Evolutionary conservation across 2,888 invertebrate genomes (phyloP).

Genomic region (Branchellion lobata): DNA sequence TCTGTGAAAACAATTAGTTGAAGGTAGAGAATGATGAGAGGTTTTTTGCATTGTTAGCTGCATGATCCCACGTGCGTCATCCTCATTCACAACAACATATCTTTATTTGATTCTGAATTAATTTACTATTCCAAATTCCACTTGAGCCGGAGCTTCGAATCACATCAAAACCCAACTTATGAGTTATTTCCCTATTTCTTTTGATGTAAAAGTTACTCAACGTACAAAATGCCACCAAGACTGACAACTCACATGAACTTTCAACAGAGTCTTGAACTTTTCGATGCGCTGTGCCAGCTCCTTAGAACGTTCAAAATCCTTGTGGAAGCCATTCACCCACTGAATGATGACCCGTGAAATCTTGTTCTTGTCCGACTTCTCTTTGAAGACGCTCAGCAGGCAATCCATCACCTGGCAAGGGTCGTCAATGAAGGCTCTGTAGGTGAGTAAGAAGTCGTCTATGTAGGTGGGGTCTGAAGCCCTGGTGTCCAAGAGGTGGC

Average conservation of each 20-base stretch:
- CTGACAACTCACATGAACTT: constrained; percentile 68
- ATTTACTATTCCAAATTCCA: too few relatives aligned
- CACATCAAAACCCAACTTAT: too few relatives aligned
- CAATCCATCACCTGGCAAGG: constrained; percentile 80
- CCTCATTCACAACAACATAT: too few relatives aligned
- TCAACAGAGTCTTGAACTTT: constrained; percentile 81
- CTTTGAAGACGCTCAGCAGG: constrained; percentile 52
- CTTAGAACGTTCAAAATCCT: constrained; percentile 73
- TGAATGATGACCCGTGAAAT: constrained; percentile 91
- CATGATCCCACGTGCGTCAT: too few relatives aligned
- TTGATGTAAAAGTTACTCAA: too few relatives aligned
- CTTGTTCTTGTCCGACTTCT: constrained; percentile 59
- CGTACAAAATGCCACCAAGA: background rate
- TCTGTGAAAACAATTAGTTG: too few relatives aligned
- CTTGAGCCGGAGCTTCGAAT: too few relatives aligned
- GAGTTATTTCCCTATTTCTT: too few relatives aligned
- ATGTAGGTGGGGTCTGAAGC: constrained; percentile 86
- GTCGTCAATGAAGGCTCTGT: constrained; percentile 88
- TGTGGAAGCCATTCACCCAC: constrained; percentile 83
- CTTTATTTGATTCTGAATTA: too few relatives aligned
- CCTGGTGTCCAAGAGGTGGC: constrained; percentile 91
- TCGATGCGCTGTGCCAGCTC: constrained; percentile 95
- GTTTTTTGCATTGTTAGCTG: too few relatives aligned
- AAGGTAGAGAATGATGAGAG: too few relatives aligned
- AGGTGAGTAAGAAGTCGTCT: constrained; percentile 95